These are phyloP conservation scores for Pachyramphus minor DNA, from an alignment of 2,113 vertebrate genomes.

Conservation along the genomic window DNA sequence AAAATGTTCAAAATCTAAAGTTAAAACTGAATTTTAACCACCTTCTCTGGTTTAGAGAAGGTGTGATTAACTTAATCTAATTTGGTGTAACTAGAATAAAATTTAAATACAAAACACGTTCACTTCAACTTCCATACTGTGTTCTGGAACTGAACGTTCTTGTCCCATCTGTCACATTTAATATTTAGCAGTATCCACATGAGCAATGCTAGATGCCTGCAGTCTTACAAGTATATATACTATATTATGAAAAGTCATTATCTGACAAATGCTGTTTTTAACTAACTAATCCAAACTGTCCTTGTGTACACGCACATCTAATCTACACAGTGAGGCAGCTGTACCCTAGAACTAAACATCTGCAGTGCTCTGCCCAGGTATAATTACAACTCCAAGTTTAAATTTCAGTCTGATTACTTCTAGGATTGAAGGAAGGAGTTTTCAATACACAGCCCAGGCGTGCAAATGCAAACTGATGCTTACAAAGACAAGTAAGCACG, in stretches of 20 bases:
- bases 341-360: not conserved
- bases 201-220: not conserved
- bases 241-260: not conserved
- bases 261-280: not conserved
- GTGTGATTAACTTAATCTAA: not conserved
- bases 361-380: not conserved
- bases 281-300: not conserved
- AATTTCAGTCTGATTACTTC: not conserved
- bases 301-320: not conserved
- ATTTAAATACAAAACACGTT: not conserved
- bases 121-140: not conserved
- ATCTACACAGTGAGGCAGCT: not conserved
- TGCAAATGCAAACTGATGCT: not conserved
- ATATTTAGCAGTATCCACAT: not conserved
- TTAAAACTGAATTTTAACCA: not conserved
- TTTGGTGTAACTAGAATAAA: not conserved
- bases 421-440: not conserved
- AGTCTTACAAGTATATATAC: not conserved
- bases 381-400: not conserved
- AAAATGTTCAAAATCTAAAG: not conserved
- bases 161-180: not conserved
- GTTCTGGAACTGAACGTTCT: not conserved
- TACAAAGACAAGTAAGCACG: not conserved
- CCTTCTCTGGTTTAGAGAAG: not conserved
- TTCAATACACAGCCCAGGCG: accelerated